These are phyloP conservation scores for Sebastes elongatus DNA, from an alignment of 2,797 vertebrate genomes.

Conservation along the genomic window DNA sequence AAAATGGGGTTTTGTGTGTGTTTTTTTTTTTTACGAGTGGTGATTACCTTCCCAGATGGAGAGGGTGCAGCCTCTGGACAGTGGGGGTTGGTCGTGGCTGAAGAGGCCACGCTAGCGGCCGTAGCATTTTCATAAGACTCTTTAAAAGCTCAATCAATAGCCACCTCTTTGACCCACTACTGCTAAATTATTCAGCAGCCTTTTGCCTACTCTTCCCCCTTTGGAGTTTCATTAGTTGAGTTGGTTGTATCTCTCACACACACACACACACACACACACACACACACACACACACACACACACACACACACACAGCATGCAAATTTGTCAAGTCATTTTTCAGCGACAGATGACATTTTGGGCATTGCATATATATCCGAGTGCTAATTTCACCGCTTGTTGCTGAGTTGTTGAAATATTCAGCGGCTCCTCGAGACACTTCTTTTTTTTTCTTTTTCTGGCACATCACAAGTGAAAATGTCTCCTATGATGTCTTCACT, in stretches of 20 bases:
- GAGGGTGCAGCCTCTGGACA: conserved; percentile 66
- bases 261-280: not conserved
- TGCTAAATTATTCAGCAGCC: conserved; percentile 91
- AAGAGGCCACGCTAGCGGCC: conserved; percentile 79
- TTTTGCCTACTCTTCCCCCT: conserved; percentile 65
- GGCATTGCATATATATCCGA: conserved; percentile 65
- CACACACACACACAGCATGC: not conserved
- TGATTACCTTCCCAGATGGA: conserved; percentile 89
- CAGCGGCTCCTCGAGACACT: conserved; percentile 43
- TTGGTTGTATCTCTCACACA: conserved; percentile 66
- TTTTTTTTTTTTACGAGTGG: conserved; percentile 51
- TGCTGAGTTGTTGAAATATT: conserved; percentile 60
- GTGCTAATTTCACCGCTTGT: conserved; percentile 79
- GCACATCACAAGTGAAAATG: conserved; percentile 71
- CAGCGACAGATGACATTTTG: conserved; percentile 69
- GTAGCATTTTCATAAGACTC: conserved; percentile 87
- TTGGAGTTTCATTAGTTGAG: conserved; percentile 84
- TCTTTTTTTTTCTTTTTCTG: conserved; percentile 21
- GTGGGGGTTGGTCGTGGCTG: conserved; percentile 47
- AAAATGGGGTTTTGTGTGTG: conserved; percentile 66
- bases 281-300: not conserved
- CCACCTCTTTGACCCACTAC: conserved; percentile 83
- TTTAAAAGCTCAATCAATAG: conserved; percentile 91
- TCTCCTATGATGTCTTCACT: conserved; percentile 77
- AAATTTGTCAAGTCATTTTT: conserved; percentile 28